Base-by-base conservation (phyloP, 2,113 vertebrate genomes). In the Pteropus alecto region DNA sequence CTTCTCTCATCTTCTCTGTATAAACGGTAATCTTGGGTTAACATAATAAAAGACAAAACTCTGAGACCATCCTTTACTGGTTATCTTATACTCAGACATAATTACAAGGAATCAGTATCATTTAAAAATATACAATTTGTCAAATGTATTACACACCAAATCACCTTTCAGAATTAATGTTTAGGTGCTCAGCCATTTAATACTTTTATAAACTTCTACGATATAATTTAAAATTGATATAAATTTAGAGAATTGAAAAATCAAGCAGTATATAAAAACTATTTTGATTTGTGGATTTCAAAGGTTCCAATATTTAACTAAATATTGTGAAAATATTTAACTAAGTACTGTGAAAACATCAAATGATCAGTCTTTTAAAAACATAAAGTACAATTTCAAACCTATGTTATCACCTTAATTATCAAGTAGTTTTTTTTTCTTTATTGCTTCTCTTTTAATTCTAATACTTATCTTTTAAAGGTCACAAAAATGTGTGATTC, bases 21-120 rank as follows among this genome's bases (percentile, higher is more conserved):
- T 78, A 92, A 97, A 85, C 46, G 7, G 87, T 68, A 83, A 73
- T 41, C 38, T 92, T 65, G 82, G 6, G 9, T 87, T 83, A 96
- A 96, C 60, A 95, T 30, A 86, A 73, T 41, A 92, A 93, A 92
- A 95, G 81, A 77, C 46, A 93, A 87, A 85, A 90, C 58, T 82
- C 67, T 65, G 56, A 87, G 33, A 70, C 28, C 28, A 84, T 61
- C 56, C n/a, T 97, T 97, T 86, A 90, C 63, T 65, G 22, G 67
- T 71, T 41, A 94, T 81, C 61, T 90, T 86, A 84, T 28, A 79
- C 18, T 38, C 73, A 74, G 43, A 28, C 61, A 73, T 51, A 90
- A 78, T 46, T 78, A 93, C 70, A 79, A 96, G 84, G 26, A 81
- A 95, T 92, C 8, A 82, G 56, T 48, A 77, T 35, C 51, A 87